Evolutionary conservation across 2,888 invertebrate species (phyloP).

Genomic region (Eupithecia insigniata): DNA sequence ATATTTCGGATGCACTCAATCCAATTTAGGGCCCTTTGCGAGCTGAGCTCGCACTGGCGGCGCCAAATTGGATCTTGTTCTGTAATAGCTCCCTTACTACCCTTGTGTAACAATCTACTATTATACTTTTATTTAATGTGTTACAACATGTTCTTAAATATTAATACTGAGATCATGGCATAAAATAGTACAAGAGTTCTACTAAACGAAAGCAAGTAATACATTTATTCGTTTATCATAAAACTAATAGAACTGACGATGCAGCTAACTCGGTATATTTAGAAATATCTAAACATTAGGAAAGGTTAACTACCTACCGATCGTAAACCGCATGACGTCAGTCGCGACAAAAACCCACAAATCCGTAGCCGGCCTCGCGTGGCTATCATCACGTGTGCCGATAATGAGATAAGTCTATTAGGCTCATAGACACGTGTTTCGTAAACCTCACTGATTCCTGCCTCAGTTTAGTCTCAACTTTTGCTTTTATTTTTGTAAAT

Average conservation of each 20-base stretch:
- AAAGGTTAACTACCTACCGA: constrained; percentile 21
- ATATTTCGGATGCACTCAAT: no score
- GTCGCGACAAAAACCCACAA: constrained; percentile 30
- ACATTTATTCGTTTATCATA: background rate
- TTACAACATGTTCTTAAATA: no score
- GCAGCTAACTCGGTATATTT: background rate
- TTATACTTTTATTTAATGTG: no score
- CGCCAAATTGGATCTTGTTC: no score
- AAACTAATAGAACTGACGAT: background rate
- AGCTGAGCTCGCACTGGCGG: no score
- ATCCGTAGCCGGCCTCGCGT: constrained; percentile 29
- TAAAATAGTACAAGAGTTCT: background rate
- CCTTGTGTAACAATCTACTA: no score
- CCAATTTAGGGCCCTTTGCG: no score
- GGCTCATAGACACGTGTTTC: constrained; percentile 9
- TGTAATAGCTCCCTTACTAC: no score
- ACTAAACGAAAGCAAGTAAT: background rate
- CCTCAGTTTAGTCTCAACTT: background rate
- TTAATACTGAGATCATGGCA: no score
- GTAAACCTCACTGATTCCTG: background rate
- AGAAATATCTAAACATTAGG: constrained; percentile 16
- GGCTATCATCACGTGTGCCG: constrained; percentile 26
- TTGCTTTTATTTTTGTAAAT: background rate
- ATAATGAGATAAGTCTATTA: constrained; percentile 26
- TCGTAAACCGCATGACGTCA: constrained; percentile 25